Percentiles rank a stretch among this genome's conserved stretches.
phyloP scores from a whole-genome alignment of 64 coral and sea anemone genomes.

The Platygyra sinensis region DNA sequence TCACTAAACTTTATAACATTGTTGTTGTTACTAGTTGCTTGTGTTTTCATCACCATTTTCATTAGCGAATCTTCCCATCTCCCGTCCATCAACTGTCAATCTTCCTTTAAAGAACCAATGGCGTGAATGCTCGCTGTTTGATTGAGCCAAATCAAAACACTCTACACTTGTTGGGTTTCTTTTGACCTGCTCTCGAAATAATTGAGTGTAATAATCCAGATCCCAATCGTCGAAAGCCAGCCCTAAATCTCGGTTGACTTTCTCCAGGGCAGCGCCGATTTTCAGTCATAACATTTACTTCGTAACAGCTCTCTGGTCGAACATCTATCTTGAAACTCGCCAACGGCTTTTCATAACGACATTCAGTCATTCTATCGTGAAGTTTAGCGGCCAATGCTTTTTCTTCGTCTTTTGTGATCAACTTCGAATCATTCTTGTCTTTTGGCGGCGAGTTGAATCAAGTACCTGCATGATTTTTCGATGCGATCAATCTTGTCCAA shows the following conservation, averaged over 20 bases:
- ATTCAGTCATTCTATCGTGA: conserved; percentile 96
- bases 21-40: conserved; percentile 80
- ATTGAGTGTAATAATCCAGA: conserved; percentile 86
- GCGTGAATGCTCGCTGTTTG: conserved; percentile 95
- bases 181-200: conserved; percentile 79
- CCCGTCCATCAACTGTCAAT: conserved; percentile 80
- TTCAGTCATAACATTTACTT: conserved; percentile 68
- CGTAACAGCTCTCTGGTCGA: conserved; percentile 70
- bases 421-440: conserved; percentile 41
- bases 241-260: conserved; percentile 85
- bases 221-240: conserved; percentile 97
- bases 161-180: conserved; percentile 97
- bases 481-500: conserved; percentile 83
- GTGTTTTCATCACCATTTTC: conserved; percentile 95
- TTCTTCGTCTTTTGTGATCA: conserved; percentile 75
- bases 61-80: conserved; percentile 80
- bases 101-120: conserved; percentile 97
- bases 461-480: conserved; percentile 77
- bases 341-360: conserved; percentile 77
- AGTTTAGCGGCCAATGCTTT: conserved; percentile 65
- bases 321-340: conserved; percentile 77
- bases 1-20: conserved; percentile 92
- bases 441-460: conserved; percentile 50
- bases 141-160: conserved; percentile 98
- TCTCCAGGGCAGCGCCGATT: conserved; percentile 77